phyloP scores from a whole-genome alignment of 1,140 invertebrate genomes.

The Phymorhynchus buccinoides region DNA sequence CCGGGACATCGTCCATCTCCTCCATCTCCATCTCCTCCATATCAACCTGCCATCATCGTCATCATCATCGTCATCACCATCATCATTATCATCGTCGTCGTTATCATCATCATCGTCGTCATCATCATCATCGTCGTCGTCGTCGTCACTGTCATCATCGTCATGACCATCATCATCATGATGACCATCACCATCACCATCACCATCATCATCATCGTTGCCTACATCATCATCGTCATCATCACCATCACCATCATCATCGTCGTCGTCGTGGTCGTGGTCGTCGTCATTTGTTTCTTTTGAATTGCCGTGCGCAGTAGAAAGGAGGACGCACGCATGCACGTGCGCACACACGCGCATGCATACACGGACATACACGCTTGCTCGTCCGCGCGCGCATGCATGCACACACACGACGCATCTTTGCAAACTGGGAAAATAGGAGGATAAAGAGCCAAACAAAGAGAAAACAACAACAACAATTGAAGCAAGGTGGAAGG shows the following conservation, averaged over 20 bases:
- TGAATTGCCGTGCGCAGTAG: too few species aligned
- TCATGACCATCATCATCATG: background rate
- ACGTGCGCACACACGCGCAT: too few species aligned
- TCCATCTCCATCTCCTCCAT: too few species aligned
- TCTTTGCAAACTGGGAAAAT: too few species aligned
- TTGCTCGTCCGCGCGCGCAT: too few species aligned
- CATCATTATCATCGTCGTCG: background rate
- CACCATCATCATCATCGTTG: background rate
- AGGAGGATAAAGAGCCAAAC: too few species aligned
- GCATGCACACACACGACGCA: too few species aligned
- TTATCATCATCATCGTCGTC: background rate
- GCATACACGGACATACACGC: too few species aligned
- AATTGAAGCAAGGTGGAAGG: too few species aligned
- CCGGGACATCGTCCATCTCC: background rate
- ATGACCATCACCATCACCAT: background rate
- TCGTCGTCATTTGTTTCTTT: background rate
- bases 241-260: background rate
- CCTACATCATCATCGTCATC: background rate
- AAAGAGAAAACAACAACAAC: too few species aligned
- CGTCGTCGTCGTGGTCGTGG: background rate
- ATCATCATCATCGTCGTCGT: background rate
- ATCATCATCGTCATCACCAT: background rate
- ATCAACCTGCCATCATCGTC: background rate
- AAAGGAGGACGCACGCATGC: too few species aligned
- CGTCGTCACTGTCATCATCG: background rate